Conservation (phyloP, 2,113 vertebrate genomes). For the Sclerurus mexicanus region DNA sequence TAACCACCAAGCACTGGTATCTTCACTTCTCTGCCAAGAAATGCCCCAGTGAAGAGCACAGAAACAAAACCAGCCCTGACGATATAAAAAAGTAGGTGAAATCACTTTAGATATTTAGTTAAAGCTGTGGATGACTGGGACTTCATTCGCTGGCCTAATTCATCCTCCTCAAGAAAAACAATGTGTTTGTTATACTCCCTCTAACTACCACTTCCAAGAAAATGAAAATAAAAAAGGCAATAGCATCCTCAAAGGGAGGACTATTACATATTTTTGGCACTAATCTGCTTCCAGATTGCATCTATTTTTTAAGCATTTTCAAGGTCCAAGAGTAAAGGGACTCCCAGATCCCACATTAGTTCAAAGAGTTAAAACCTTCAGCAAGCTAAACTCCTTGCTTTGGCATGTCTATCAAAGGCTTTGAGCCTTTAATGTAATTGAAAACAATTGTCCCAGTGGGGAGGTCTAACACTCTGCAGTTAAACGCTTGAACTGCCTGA, state of each 20-base stretch:
- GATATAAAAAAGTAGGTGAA: neutral
- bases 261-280: conserved; percentile 34
- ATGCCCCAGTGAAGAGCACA: neutral
- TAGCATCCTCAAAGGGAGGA: conserved; percentile 33
- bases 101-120: neutral
- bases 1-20: neutral
- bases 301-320: conserved; percentile 66
- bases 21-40: neutral
- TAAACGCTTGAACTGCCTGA: conserved; percentile 72
- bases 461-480: conserved; percentile 67
- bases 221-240: neutral
- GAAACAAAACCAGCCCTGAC: neutral
- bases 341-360: conserved; percentile 52
- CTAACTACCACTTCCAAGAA: conserved; percentile 19
- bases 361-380: conserved; percentile 70
- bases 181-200: neutral
- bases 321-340: conserved; percentile 38
- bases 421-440: conserved; percentile 75
- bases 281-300: conserved; percentile 46
- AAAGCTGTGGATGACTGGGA: neutral
- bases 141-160: neutral
- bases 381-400: conserved; percentile 69
- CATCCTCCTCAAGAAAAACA: neutral
- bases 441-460: conserved; percentile 73
- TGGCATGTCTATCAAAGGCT: conserved; percentile 64